Evolutionary conservation across 2,113 vertebrate genomes (phyloP).

Genomic region (Ctenodactylus gundi): DNA sequence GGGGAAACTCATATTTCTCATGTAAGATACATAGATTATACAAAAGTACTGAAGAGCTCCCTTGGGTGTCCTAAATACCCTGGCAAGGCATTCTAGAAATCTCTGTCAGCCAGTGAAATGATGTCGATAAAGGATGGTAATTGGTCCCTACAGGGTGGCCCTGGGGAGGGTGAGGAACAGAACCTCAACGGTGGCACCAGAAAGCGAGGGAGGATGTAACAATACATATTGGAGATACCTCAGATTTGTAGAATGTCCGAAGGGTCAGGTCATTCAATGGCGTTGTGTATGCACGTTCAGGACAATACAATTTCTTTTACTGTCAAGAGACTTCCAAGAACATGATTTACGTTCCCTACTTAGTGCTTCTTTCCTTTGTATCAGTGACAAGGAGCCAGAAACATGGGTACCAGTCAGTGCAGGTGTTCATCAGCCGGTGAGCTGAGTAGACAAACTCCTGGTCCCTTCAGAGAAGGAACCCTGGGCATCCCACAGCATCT

Average conservation of each 20-base stretch:
- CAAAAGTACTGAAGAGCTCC: background rate
- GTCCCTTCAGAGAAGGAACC: background rate
- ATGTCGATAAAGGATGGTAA: slow-evolving; percentile 10
- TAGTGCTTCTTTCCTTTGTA: background rate
- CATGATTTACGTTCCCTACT: background rate
- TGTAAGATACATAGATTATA: background rate
- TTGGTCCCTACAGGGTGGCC: slow-evolving; percentile 16
- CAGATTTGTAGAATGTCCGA: background rate
- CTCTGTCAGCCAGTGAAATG: slow-evolving; percentile 2
- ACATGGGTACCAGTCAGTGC: too few relatives aligned
- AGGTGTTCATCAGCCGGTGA: too few relatives aligned
- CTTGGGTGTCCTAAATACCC: background rate
- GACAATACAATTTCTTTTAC: background rate
- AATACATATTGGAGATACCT: background rate
- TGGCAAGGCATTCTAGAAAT: background rate
- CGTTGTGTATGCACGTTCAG: background rate
- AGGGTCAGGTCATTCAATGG: background rate
- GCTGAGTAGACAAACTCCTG: background rate
- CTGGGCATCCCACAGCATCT: background rate
- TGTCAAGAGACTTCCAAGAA: background rate
- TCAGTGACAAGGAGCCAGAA: background rate
- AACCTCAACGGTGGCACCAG: background rate
- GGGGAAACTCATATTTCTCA: background rate
- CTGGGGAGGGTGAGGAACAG: background rate
- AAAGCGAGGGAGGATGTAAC: background rate